phyloP scores from a whole-genome alignment of 92 coral and sea anemone genomes.

The Muricea muricata region DNA sequence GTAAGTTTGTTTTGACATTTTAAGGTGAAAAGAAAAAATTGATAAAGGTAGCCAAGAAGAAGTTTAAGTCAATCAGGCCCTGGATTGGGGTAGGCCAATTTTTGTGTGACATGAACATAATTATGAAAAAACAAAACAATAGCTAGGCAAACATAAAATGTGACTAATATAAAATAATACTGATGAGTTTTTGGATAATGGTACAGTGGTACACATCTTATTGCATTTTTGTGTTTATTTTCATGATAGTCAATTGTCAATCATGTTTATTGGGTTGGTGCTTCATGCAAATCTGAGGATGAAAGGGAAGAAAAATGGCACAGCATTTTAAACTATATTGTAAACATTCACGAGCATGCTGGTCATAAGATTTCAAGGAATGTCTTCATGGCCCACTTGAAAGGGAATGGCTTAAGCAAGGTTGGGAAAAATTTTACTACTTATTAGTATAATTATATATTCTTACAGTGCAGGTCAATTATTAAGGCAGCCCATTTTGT shows the following conservation, averaged over 20 bases:
- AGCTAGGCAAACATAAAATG: not conserved
- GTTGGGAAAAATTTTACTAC: not conserved
- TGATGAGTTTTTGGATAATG: not conserved
- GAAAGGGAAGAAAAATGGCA: no score
- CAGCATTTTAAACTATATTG: no score
- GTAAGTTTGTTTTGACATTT: no score
- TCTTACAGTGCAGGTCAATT: no score
- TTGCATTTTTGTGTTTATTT: no score
- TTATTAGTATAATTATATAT: not conserved
- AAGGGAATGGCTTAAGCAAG: no score
- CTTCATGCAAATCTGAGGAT: no score
- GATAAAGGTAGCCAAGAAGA: not conserved
- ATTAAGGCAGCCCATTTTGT: no score
- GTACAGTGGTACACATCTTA: no score
- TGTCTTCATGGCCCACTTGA: not conserved
- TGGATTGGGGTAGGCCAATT: not conserved
- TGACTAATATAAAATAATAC: not conserved
- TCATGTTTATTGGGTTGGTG: not conserved
- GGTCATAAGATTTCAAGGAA: not conserved
- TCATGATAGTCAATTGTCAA: no score
- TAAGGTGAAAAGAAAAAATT: no score
- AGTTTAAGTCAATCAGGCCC: not conserved
- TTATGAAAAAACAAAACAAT: no score
- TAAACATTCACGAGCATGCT: not conserved
- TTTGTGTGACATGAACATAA: not conserved